phyloP scores from a whole-genome alignment of 2,797 vertebrate species.

The Tenualosa ilisha region DNA sequence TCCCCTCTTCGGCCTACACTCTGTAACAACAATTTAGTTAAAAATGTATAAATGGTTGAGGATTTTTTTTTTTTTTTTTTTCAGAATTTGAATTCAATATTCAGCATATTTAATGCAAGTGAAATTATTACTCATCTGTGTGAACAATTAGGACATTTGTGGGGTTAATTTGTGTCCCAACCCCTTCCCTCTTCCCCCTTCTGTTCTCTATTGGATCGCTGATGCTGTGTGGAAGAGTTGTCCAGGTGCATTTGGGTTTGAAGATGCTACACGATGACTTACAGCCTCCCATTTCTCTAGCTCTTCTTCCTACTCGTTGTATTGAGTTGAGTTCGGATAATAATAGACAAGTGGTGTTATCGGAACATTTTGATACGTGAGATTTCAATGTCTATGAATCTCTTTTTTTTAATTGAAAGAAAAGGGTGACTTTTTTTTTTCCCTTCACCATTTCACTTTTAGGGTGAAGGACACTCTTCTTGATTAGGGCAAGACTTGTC shows the following conservation, averaged over 20 bases:
- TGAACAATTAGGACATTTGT: slow-evolving; percentile 61
- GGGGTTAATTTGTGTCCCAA: slow-evolving; percentile 37
- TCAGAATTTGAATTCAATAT: slow-evolving; percentile 55
- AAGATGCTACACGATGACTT: not conserved
- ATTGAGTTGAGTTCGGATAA: slow-evolving; percentile 24
- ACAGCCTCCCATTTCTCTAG: not conserved
- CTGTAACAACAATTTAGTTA: slow-evolving; percentile 58
- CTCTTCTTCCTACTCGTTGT: not conserved
- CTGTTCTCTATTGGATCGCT: slow-evolving; percentile 24
- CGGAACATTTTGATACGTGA: slow-evolving; percentile 35
- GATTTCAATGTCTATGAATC: not conserved
- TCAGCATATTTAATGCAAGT: slow-evolving; percentile 68
- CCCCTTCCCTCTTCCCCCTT: not conserved
- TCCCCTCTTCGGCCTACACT: slow-evolving; percentile 58
- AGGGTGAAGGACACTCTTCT: not conserved
- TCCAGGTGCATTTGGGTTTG: slow-evolving; percentile 34
- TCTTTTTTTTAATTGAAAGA: not conserved
- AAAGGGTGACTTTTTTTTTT: not conserved
- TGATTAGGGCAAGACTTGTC: not conserved
- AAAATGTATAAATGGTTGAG: not conserved
- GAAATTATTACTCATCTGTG: slow-evolving; percentile 59
- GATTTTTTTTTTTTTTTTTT: slow-evolving; percentile 27
- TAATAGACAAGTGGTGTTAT: not conserved
- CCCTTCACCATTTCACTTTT: not conserved
- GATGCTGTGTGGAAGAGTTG: not conserved